These are phyloP conservation scores for Etheostoma perlongum DNA, from an alignment of 2,797 vertebrate genomes.

Conservation along the genomic window DNA sequence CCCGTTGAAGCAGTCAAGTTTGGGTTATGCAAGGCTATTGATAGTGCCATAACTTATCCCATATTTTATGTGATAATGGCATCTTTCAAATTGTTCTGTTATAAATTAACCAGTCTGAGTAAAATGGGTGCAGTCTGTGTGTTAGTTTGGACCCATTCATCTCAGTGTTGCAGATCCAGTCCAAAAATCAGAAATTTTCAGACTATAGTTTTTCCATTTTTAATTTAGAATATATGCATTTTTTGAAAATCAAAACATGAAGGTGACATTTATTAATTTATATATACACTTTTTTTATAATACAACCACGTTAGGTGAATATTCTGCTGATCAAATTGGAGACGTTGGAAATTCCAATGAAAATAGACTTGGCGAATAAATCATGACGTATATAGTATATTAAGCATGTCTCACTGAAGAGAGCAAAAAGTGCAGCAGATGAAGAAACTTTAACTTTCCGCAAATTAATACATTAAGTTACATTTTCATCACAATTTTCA, in stretches of 20 bases:
- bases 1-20: constrained; percentile 11
- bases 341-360: neutral
- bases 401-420: neutral
- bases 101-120: constrained; percentile 31
- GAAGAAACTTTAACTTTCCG: neutral
- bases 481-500: too few relatives aligned
- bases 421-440: neutral
- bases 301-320: neutral
- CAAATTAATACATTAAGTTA: neutral
- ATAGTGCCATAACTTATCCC: neutral
- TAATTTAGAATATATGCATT: too few relatives aligned
- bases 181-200: too few relatives aligned
- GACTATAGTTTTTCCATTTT: too few relatives aligned
- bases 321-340: neutral
- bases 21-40: neutral
- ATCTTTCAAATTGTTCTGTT: constrained; percentile 16
- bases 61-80: neutral
- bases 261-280: neutral
- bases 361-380: neutral
- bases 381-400: neutral
- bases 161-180: neutral
- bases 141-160: constrained; percentile 12
- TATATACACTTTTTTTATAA: neutral
- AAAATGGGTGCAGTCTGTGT: constrained; percentile 8
- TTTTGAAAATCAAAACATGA: neutral